Evolutionary conservation across 1,140 invertebrate genomes (phyloP), one percentile per base, ranked within the genome.

Genomic region (Drosophila micromelanica): DNA sequence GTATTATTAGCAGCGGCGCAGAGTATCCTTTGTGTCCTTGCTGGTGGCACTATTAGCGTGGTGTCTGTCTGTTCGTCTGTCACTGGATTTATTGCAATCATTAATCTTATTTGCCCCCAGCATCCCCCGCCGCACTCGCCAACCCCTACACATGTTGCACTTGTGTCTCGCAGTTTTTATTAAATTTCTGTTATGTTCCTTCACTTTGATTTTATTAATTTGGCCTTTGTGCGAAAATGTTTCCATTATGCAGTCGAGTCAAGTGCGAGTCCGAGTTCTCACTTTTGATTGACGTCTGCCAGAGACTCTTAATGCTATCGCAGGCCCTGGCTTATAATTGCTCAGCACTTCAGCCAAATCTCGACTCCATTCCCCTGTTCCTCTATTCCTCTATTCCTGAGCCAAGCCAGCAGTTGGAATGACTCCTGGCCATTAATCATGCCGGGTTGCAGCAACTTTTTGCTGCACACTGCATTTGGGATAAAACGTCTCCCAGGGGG

Each of bases 71-170:
- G 27, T 51, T 73, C 72, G 76, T 73, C 80, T 89, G 86, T 82
- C 86, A 73, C 80, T 82, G 90, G 90, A 91, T 91, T 91, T 91
- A 91, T 91, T 89, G 90, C 90, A 91, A 91, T 85, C 90, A 91
- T 91, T 91, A 91, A 91, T 91, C 90, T 91, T 91, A 71, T 91
- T 91, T 73, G 62, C 63, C 54, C 54, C 59, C 42, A 35, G 32
- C 54, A 20, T 9, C 55, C 3, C 42, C 54, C 45, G 30, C 37
- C 40, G 51, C 38, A 20, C 42, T 17, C 38, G 35, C 43, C 63
- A 23, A 35, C 17, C 61, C 30, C 20, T 45, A 59, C 64, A 45
- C 60, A 42, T 54, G 56, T 67, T 56, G 45, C 76, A 59, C 45
- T 73, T 69, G 73, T 56, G 49, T 51, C 55, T 23, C 55, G 55